phyloP scores from a whole-genome alignment of 2,797 vertebrate species.

The Eutrigla gurnardus region DNA sequence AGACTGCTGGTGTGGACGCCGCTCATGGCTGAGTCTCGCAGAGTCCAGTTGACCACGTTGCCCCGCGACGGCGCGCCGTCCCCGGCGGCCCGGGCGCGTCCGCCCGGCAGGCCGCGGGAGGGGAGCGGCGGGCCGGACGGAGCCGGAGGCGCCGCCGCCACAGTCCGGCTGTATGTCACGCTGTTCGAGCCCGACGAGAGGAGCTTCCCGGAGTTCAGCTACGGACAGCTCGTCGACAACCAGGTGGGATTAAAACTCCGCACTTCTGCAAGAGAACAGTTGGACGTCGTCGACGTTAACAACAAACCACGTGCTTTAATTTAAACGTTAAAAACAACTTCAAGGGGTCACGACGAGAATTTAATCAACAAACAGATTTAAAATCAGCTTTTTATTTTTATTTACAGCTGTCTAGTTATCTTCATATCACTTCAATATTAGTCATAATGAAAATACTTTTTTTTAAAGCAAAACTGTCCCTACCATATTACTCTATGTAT shows the following conservation, averaged over 20 bases:
- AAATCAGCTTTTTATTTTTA: neutral
- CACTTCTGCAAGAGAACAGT: too few species aligned
- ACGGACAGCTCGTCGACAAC: conserved; percentile 86
- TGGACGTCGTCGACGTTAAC: too few species aligned
- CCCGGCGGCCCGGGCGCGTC: conserved; percentile 56
- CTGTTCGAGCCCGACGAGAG: conserved; percentile 90
- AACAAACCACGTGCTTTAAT: neutral
- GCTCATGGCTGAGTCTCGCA: conserved; percentile 88
- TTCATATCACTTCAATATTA: neutral
- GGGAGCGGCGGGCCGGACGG: neutral
- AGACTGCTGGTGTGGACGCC: neutral
- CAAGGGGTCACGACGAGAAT: neutral
- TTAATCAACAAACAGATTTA: neutral
- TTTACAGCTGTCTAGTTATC: neutral
- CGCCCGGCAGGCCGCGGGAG: neutral
- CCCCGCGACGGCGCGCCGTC: conserved; percentile 59
- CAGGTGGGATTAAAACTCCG: conserved; percentile 60
- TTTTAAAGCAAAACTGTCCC: too few species aligned
- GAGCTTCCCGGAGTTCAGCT: conserved; percentile 92
- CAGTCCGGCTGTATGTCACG: conserved; percentile 83
- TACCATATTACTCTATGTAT: too few species aligned
- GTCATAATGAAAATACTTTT: neutral
- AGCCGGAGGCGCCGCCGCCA: conserved; percentile 32
- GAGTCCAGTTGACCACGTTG: conserved; percentile 87
- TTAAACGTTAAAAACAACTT: neutral